Percentiles rank a stretch among this genome's conserved stretches.
These are phyloP conservation scores for Cairina moschata DNA, from an alignment of 2,113 vertebrate species.

Conservation along the genomic window DNA sequence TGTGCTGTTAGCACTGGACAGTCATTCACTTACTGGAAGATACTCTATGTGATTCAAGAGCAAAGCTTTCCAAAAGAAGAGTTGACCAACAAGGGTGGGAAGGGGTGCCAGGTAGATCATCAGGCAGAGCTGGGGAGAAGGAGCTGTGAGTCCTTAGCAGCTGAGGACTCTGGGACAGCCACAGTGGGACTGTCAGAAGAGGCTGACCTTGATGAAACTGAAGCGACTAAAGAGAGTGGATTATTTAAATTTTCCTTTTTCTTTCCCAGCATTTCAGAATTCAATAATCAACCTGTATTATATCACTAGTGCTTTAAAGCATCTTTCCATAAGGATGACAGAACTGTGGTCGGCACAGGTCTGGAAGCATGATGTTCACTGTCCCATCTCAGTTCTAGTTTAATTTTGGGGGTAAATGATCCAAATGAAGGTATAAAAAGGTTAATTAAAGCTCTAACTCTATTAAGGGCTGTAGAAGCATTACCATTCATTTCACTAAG, in stretches of 20 bases:
- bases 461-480: background rate
- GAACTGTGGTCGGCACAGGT: background rate
- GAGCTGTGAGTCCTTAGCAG: background rate
- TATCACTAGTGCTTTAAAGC: background rate
- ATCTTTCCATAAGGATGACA: background rate
- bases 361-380: background rate
- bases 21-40: background rate
- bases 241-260: background rate
- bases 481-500: background rate
- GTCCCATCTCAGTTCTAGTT: background rate
- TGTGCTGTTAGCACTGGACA: background rate
- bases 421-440: background rate
- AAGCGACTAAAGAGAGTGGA: background rate
- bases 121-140: background rate
- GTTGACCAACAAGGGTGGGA: background rate
- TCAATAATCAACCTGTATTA: background rate
- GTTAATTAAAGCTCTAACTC: background rate
- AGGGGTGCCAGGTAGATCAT: background rate
- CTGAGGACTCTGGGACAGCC: background rate
- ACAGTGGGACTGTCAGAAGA: background rate
- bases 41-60: background rate
- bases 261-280: background rate
- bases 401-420: background rate
- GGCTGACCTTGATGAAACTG: background rate
- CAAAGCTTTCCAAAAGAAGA: background rate